Evolutionary conservation across 92 coral and sea anemone genomes (phyloP), one percentile per base, ranked within the genome.

Genomic region (Siderastrea radians): DNA sequence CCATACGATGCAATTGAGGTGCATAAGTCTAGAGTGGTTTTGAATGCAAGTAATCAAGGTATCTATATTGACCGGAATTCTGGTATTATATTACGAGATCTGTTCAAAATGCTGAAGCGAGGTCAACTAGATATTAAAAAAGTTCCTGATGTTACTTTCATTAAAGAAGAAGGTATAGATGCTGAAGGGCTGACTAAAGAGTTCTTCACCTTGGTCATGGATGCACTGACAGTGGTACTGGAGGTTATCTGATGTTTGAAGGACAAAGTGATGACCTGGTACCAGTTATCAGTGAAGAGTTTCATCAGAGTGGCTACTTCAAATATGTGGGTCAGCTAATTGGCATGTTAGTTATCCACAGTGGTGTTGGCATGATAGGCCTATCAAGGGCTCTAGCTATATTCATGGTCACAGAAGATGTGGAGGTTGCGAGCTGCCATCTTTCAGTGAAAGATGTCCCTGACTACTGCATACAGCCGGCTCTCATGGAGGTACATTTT

Each of bases 101-200:
- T 81, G 49, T 91, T 87, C 75, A 91, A 87, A 72, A 91, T 69
- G 77, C 38, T 87, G 14, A 91, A 87, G 79, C 57, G 92, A 38
- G 68, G 83, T 46, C 73, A 87, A 38, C 70, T 91, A 46, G 89
- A 91, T 55, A 58, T 83, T 2, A 88, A 74, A 61, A 89, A 75
- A 55, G 87, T 92, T 26, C 93, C 88, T 50, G 93, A 92, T 60
- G 61, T 92, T 17, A 92, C 88, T 26, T 89, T 92, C 78, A 79
- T 89, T 9, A 82, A 86, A 46, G 95, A 92, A 77, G 93, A 86
- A 26, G 95, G 95, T 68, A 92, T 89, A 12, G 93, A 92, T 89
- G 95, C 90, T 17, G 83, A 68, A 9, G 95, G 92, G 16, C 78
- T 91, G 79, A 70, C 90, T 59, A 92, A 89, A 62, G 92, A 92